Conservation (phyloP, 2,888 invertebrate species). For the Dolomedes plantarius region DNA sequence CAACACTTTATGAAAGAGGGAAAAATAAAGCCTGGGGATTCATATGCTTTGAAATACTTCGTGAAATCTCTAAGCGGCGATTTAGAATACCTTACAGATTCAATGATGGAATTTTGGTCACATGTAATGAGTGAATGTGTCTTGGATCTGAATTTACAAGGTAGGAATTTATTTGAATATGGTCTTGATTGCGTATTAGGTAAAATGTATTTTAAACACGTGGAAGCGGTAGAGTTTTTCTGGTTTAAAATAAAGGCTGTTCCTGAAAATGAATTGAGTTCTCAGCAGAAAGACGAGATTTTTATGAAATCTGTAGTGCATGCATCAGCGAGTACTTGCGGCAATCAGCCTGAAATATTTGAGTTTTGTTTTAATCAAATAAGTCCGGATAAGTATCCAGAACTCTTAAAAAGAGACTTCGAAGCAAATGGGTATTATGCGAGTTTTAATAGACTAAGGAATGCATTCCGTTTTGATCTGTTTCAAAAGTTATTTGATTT, state of each 20-base stretch:
- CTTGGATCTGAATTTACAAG: slow-evolving; percentile 2
- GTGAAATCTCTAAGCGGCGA: background rate
- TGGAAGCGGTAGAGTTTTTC: slow-evolving; percentile 2
- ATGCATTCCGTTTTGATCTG: slow-evolving; percentile 12
- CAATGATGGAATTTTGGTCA: background rate
- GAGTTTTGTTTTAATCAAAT: slow-evolving; percentile 16
- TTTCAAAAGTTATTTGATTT: slow-evolving; percentile 20
- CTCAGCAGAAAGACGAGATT: background rate
- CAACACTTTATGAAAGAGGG: background rate
- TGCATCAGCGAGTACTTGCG: slow-evolving; percentile 2
- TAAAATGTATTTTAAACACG: background rate
- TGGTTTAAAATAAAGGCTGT: slow-evolving; percentile 16
- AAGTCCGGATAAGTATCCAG: slow-evolving; percentile 11
- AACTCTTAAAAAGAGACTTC: slow-evolving; percentile 2
- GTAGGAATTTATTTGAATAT: background rate
- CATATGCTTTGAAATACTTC: background rate
- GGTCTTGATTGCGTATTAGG: background rate
- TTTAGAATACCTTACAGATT: background rate
- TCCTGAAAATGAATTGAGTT: slow-evolving; percentile 9
- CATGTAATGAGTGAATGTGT: background rate
- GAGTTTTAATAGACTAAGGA: background rate
- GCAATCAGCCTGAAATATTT: slow-evolving; percentile 11
- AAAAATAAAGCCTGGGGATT: background rate
- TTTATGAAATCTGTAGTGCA: slow-evolving; percentile 5
- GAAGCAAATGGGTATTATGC: background rate